Conservation (phyloP, 2,888 invertebrate species). For the Torymus auratus region DNA sequence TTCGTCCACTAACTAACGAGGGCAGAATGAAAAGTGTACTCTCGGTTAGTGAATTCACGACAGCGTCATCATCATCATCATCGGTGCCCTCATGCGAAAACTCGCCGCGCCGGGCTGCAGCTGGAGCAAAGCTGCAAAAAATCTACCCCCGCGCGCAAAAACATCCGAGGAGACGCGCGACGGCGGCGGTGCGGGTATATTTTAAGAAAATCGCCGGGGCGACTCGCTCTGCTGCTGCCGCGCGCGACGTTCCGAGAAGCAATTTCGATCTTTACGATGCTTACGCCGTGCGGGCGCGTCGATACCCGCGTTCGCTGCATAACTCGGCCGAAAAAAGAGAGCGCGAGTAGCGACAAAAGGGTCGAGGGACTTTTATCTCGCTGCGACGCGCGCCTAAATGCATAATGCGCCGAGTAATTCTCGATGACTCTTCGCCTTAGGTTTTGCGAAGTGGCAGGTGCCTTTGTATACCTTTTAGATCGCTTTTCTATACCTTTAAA, state of each 20-base stretch:
- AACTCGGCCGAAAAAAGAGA: not conserved
- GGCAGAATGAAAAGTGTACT: too few relatives aligned
- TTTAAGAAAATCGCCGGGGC: slow-evolving; percentile 67
- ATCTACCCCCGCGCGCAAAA: slow-evolving; percentile 51
- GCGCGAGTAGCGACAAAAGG: slow-evolving; percentile 12
- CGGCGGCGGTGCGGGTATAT: slow-evolving; percentile 60
- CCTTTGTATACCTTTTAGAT: too few relatives aligned
- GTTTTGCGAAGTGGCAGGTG: too few relatives aligned
- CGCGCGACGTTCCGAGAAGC: slow-evolving; percentile 69
- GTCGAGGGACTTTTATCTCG: slow-evolving; percentile 27
- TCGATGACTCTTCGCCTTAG: too few relatives aligned
- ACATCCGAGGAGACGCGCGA: slow-evolving; percentile 14
- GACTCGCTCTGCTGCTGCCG: not conserved
- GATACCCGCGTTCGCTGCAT: slow-evolving; percentile 12
- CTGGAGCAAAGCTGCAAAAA: slow-evolving; percentile 26
- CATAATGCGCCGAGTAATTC: too few relatives aligned
- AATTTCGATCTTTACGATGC: slow-evolving; percentile 74
- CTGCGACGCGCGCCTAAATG: too few relatives aligned
- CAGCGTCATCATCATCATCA: too few relatives aligned
- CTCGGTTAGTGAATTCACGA: too few relatives aligned
- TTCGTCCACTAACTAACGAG: too few relatives aligned
- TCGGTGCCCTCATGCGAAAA: not conserved
- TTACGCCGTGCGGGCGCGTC: slow-evolving; percentile 61
- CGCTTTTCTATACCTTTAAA: too few relatives aligned
- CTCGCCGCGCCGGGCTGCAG: not conserved